Evolutionary conservation across 2,113 vertebrate genomes (phyloP).

Genomic region (Bos indicus): DNA sequence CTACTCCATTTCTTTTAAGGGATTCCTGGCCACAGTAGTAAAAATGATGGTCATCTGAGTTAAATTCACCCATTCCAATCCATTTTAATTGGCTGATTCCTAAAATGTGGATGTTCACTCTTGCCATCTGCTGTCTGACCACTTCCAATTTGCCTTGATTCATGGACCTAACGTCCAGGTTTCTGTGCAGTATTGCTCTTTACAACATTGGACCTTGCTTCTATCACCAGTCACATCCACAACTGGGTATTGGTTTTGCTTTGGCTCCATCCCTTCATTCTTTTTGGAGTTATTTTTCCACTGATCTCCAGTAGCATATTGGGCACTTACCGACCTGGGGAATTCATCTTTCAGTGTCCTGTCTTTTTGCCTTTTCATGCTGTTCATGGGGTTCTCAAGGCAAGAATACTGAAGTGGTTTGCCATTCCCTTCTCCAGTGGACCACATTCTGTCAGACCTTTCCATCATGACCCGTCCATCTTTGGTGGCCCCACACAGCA

Average conservation of each 20-base stretch:
- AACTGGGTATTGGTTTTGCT: not conserved
- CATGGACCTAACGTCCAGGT: not conserved
- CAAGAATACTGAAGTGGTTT: not conserved
- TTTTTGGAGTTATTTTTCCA: not conserved
- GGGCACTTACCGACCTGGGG: not conserved
- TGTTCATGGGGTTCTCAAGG: not conserved
- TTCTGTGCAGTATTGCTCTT: not conserved
- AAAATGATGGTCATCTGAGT: not conserved
- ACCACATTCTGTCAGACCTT: not conserved
- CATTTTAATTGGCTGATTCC: not conserved
- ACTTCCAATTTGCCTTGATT: not conserved
- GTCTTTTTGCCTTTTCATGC: not conserved
- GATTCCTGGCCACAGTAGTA: no score
- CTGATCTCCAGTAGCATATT: not conserved
- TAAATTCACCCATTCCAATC: not conserved
- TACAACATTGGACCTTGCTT: not conserved
- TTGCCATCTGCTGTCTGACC: not conserved
- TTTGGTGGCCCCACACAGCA: not conserved
- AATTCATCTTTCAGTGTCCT: not conserved
- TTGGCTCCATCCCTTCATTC: not conserved
- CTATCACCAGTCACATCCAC: not conserved
- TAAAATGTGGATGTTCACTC: not conserved
- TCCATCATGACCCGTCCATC: fast-evolving
- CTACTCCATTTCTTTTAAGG: not conserved
- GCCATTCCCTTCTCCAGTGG: not conserved